Evolutionary conservation across 2,113 vertebrate species (phyloP).

Genomic region (Tenrec ecaudatus): DNA sequence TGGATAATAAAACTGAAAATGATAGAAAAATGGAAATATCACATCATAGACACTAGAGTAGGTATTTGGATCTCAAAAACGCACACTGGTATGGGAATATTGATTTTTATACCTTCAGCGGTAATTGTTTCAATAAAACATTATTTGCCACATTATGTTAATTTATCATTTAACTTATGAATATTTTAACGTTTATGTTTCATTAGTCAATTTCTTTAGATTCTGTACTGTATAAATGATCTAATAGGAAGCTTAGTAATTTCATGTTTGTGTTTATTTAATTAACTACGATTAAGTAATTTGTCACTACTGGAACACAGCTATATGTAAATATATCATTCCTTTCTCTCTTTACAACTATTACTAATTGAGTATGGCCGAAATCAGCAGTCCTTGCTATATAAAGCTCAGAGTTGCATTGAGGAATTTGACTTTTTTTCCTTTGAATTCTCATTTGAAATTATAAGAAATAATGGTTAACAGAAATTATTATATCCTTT

Average conservation of each 20-base stretch:
- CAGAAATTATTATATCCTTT: not conserved
- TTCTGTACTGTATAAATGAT: not conserved
- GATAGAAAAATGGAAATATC: not conserved
- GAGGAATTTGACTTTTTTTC: not conserved
- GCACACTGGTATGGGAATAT: not conserved
- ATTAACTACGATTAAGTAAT: conserved; percentile 1
- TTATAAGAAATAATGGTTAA: not conserved
- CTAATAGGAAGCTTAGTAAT: not conserved
- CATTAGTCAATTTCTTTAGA: not conserved
- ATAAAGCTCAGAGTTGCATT: not conserved
- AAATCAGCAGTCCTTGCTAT: not conserved
- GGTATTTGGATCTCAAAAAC: not conserved
- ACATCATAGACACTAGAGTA: not conserved
- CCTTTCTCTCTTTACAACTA: not conserved
- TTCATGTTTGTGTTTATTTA: conserved; percentile 38
- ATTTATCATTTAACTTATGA: not conserved
- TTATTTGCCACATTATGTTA: not conserved
- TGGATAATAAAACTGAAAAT: conserved; percentile 37
- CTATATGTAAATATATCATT: not conserved
- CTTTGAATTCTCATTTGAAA: conserved; percentile 42
- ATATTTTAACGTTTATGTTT: conserved; percentile 37
- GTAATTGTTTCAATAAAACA: conserved; percentile 17
- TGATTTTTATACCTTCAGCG: not conserved
- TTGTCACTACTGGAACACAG: not conserved
- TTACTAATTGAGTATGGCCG: not conserved